A percentile compares a stretch with the other conserved stretches of the same genome.
Conservation (phyloP, 2,888 invertebrate genomes). For the Pinctada fucata region DNA sequence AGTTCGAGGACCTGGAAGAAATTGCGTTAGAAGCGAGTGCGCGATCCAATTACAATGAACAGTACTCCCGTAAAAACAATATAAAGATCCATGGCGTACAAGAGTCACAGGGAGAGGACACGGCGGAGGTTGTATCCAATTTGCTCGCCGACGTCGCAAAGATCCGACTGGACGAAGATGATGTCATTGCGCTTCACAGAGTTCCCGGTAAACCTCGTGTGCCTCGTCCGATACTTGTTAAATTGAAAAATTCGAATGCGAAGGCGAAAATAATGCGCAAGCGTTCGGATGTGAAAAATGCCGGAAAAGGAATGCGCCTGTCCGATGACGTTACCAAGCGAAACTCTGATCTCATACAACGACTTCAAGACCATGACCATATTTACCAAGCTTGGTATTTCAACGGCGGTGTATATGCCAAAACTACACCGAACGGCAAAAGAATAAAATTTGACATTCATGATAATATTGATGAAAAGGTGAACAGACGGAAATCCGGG, state of each 20-base stretch:
- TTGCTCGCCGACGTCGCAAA: neutral
- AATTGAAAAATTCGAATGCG: neutral
- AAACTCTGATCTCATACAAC: neutral
- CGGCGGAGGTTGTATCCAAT: neutral
- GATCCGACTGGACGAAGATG: neutral
- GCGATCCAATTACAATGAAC: neutral
- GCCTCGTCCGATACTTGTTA: neutral
- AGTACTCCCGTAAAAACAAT: constrained; percentile 1
- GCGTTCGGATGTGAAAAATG: neutral
- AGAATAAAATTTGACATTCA: neutral
- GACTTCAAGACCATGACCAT: neutral
- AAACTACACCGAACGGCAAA: neutral
- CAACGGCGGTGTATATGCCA: constrained; percentile 5
- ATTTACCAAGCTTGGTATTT: no score
- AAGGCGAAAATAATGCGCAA: neutral
- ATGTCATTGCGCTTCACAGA: neutral
- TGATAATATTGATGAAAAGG: neutral
- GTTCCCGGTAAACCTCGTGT: neutral
- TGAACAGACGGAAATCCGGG: no score
- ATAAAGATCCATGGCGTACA: constrained; percentile 1
- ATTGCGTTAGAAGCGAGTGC: neutral
- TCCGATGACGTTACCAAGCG: constrained; percentile 1
- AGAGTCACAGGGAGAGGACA: constrained; percentile 1
- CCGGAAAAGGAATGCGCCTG: constrained; percentile 7
- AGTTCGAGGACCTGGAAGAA: no score